Evolutionary conservation across 2,888 invertebrate genomes (phyloP), one percentile per base, ranked within the genome.

Genomic region (Drosophila siamana): DNA sequence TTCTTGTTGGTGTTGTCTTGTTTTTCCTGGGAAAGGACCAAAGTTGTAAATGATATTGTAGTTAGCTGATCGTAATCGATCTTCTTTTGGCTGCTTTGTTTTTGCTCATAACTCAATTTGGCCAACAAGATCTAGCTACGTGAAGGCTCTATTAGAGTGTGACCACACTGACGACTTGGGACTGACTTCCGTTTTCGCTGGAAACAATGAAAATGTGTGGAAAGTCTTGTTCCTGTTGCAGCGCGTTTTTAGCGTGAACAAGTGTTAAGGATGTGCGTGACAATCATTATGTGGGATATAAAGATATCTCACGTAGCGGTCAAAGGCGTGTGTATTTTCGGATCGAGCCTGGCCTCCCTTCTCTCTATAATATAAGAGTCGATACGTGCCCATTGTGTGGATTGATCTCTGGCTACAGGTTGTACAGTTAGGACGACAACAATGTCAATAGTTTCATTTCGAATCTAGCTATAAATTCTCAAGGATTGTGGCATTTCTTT

Each of bases 181-280:
- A 5, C 11, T 50, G 54, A 82, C 82, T 83, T 83, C 82, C 82
- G 86, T 83, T 73, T 83, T 77, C 65, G 15, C 48, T 68, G 74
- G 82, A 79, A 84, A 60, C 57, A 38, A 51, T 40, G 44, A 62
- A 67, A 75, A 71, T 64, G 83, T 74, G 74, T 82, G 71, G 59
- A 79, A 72, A 76, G 30, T 66, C 54, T 66, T 70, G 80, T 87
- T 82, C 82, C 83, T 85, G 69, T 56, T 22, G 9, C 40, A 1
- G 24, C 51, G 52, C 19, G 26, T 54, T 44, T 66, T 73, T 68
- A 62, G 62, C 15, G 38, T 2, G 69, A 69, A 86, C 74, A 85
- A 87, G 88, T 85, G 86, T 86, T 71, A 88, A 78, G 86, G 85
- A 83, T 81, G 82, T 79, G 80, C 82, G 82, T 87, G 86, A 82